These are phyloP conservation scores for Acanthosepion lycidas DNA, from an alignment of 2,888 invertebrate species.

Conservation along the genomic window DNA sequence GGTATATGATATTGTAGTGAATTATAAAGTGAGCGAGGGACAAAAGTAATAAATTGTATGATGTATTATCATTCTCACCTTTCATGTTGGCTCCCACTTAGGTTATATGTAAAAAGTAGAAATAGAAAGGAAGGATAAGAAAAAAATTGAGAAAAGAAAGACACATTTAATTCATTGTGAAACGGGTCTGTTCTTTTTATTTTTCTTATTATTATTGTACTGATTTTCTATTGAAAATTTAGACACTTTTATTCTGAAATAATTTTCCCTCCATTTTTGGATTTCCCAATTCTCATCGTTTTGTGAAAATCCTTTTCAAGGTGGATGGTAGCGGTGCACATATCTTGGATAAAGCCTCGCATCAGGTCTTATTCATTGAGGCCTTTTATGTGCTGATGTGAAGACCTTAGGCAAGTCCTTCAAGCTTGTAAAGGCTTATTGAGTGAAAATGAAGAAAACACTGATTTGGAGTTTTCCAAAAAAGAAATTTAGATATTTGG, in stretches of 20 bases:
- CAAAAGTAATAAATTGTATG: neutral
- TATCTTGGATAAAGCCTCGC: neutral
- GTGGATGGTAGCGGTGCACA: neutral
- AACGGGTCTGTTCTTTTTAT: neutral
- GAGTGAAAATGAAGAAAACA: neutral
- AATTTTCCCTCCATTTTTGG: conserved; percentile 11
- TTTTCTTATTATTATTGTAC: neutral
- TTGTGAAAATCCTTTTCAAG: neutral
- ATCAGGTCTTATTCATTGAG: conserved; percentile 22
- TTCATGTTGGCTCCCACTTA: neutral
- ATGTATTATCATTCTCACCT: neutral
- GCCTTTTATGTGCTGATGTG: neutral
- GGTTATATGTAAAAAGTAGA: neutral
- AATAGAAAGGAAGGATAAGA: neutral
- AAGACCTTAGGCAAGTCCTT: conserved; percentile 21
- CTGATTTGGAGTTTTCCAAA: conserved; percentile 33
- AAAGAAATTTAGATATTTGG: neutral
- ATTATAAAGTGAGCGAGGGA: neutral
- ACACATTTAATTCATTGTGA: neutral
- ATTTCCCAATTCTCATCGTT: neutral
- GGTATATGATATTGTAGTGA: neutral
- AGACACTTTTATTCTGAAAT: conserved; percentile 6
- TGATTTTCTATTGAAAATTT: conserved; percentile 21
- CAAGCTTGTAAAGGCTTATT: conserved; percentile 15
- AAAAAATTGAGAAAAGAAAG: neutral